Evolutionary conservation across 1,140 invertebrate genomes (phyloP).

Genomic region (Nasonia vitripennis): DNA sequence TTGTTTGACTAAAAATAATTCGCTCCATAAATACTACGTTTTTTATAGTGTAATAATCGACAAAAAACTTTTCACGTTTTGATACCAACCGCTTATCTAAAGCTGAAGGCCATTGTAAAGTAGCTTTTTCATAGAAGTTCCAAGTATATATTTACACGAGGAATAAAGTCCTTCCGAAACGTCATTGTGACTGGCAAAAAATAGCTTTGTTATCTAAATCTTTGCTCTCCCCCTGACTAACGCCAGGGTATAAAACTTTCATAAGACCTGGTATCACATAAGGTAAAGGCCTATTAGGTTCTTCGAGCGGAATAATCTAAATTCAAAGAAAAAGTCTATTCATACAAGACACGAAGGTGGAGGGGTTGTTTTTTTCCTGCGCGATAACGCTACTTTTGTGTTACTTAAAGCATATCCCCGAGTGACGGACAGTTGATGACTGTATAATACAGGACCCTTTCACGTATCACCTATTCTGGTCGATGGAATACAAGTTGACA

Average conservation of each 20-base stretch:
- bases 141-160: background rate
- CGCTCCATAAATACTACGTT: too few relatives aligned
- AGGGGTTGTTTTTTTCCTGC: background rate
- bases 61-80: too few relatives aligned
- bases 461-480: too few relatives aligned
- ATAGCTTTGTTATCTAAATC: background rate
- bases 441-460: too few relatives aligned
- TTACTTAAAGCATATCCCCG: too few relatives aligned
- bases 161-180: background rate
- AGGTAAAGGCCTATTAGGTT: background rate
- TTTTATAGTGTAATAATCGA: too few relatives aligned
- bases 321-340: background rate
- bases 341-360: background rate
- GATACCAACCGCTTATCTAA: too few relatives aligned
- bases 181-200: background rate
- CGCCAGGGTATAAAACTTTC: background rate
- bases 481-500: too few relatives aligned
- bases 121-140: background rate
- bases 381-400: too few relatives aligned
- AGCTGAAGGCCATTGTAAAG: too few relatives aligned
- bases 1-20: too few relatives aligned
- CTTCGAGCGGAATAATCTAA: background rate
- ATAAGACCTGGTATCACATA: background rate
- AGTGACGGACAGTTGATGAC: background rate
- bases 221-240: background rate